Conservation (phyloP, 35 echinoderm and acorn worm species). For the Strongylocentrotus purpuratus region DNA sequence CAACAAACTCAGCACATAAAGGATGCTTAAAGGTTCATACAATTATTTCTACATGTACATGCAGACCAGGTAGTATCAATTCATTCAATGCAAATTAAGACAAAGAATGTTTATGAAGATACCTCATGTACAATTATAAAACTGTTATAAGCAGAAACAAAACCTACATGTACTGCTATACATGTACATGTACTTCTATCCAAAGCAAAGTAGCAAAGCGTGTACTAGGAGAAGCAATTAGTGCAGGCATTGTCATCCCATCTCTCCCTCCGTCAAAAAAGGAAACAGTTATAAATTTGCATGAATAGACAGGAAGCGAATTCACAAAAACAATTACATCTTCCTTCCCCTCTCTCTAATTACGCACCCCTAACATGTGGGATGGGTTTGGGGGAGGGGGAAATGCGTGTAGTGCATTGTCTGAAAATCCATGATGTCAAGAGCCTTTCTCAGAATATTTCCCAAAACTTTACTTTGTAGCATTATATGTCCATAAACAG, state of each 20-base stretch:
- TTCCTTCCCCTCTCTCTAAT: conserved; percentile 22
- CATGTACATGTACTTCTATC: no score
- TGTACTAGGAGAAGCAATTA: not conserved
- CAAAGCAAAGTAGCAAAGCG: not conserved
- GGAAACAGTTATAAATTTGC: conserved; percentile 1
- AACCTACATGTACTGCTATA: no score
- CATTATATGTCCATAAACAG: not conserved
- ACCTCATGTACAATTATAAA: no score
- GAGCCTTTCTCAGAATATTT: not conserved
- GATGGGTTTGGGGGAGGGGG: not conserved
- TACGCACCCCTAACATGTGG: not conserved
- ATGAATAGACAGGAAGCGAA: conserved; percentile 38
- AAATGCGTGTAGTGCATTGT: not conserved
- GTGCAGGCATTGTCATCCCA: not conserved
- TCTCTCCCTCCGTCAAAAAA: conserved; percentile 22
- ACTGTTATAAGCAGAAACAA: no score
- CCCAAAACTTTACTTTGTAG: not conserved
- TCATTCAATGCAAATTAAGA: no score
- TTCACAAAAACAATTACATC: conserved; percentile 39
- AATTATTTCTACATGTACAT: no score
- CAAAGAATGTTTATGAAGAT: no score
- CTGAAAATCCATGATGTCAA: not conserved
- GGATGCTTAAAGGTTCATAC: no score
- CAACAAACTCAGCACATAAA: no score
- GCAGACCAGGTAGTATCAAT: no score